Base-by-base conservation (phyloP, 2,888 invertebrate species). In the Adineta ricciae region DNA sequence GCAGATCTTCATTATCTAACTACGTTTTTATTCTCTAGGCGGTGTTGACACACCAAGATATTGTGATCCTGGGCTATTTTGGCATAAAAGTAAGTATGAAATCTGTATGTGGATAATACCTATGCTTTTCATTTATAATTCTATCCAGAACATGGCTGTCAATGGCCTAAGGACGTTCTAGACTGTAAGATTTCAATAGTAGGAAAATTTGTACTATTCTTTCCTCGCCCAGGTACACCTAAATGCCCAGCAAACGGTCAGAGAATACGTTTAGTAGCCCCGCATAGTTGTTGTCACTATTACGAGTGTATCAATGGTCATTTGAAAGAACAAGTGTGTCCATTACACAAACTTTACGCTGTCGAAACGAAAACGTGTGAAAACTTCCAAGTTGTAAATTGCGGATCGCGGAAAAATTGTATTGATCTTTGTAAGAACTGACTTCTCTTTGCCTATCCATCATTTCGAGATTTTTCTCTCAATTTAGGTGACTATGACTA, bases 241-340 rank as follows among this genome's bases (percentile, higher is more conserved):
- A 64, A 72, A 24, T 86, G 86, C 83, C 86, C 86, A 27, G 73
- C 54, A 0, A 84, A 73, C 64, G 86, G 86, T 24, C 78, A 84
- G 56, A 50, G 86, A 84, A 82, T 86, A 52, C 73, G 50, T 27
- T 86, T 86, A 56, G 86, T 86, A 11, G 41, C 21, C 41, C 21
- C 85, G 19, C 49, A 64, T n/a, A 85, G 84, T 32, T 86, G 86
- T 83, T 86, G 86, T 54, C 73, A 83, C 46, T 86, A 86, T 54
- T 84, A 54, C 24, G 86, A 86, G 64, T 86, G 86, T 78, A 84
- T 86, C 27, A 86, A 78, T 64, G 86, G 86, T 41, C 84, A 86
- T 24, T 21, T 86, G 36, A 86, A 72, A 86, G 78, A 78, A 49
- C 73, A 73, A 78, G 82, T 86, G 0, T 86, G 86, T 84, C 86